Evolutionary conservation across 2,888 invertebrate species (phyloP).

Genomic region (Macrosiphum euphorbiae): DNA sequence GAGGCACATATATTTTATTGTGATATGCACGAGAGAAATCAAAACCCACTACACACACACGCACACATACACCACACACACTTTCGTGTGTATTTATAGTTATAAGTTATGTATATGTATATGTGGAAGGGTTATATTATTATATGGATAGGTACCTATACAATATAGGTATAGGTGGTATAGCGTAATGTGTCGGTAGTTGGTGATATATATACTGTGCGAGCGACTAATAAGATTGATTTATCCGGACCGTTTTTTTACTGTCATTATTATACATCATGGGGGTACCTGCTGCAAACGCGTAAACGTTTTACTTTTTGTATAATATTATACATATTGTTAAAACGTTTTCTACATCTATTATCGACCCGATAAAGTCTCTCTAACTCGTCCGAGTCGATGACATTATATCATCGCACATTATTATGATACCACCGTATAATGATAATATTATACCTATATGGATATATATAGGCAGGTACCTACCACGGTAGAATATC

Average conservation of each 20-base stretch:
- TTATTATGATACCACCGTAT: neutral
- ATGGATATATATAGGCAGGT: neutral
- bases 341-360: slow-evolving; percentile 22
- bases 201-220: slow-evolving; percentile 29
- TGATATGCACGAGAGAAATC: slow-evolving; percentile 56
- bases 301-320: slow-evolving; percentile 48
- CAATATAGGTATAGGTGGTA: slow-evolving; percentile 6
- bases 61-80: neutral
- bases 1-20: slow-evolving; percentile 13
- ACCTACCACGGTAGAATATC: neutral
- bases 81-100: too few relatives aligned
- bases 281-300: neutral
- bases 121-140: slow-evolving; percentile 46
- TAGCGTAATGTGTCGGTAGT: slow-evolving; percentile 46
- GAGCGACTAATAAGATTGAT: slow-evolving; percentile 60
- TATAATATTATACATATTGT: slow-evolving; percentile 26
- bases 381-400: neutral
- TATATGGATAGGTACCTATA: neutral
- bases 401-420: neutral
- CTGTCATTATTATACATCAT: slow-evolving; percentile 47
- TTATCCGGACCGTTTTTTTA: slow-evolving; percentile 63
- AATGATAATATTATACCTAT: neutral
- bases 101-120: neutral
- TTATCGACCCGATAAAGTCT: slow-evolving; percentile 34
- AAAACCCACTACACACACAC: slow-evolving; percentile 38